Evolutionary conservation across 1,140 invertebrate genomes (phyloP), one percentile per base, ranked within the genome.

Genomic region (Nylanderia fulva): DNA sequence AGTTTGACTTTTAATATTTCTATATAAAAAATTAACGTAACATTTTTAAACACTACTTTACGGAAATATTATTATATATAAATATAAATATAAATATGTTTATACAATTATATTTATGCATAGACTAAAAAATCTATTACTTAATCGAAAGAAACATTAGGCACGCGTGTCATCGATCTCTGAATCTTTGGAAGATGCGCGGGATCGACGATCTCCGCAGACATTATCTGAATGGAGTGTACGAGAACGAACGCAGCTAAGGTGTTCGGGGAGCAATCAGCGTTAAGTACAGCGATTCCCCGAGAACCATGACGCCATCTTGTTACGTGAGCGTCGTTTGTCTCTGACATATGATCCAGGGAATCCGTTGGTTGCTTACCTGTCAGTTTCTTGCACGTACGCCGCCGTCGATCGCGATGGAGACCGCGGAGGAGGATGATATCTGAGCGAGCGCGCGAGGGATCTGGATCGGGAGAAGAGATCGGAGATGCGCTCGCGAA

Each of bases 281-380:
- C 85, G 76, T 36, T 90, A 91, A 92, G 88, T 90, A 87, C 89
- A 74, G 86, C 39, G 82, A 86, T 87, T 86, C 71, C 80, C 79
- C 85, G 82, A 86, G 89, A 89, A 86, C 66, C 91, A 89, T 91
- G 91, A 91, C 86, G 90, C 85, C 86, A 87, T 90, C 82, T 84
- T 88, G 86, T 91, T 92, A 92, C 91, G 91, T 92, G 91, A 91
- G 91, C 85, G 91, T 92, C 90, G 91, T 92, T 92, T 91, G 91
- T 89, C 85, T 87, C 87, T 91, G 88, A 90, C 82, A 75, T 89
- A 85, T 83, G 54, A 77, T 76, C 77, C 54, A 83, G 36, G 64
- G 60, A 85, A 85, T 52, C 75, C 75, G 84, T 79, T 71, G 84
- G 76, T 80, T 69, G 64, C 63, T 85, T 75, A 77, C 72, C 72